Base-by-base conservation (phyloP, 2,113 vertebrate genomes). In the Daphoenositta chrysoptera region DNA sequence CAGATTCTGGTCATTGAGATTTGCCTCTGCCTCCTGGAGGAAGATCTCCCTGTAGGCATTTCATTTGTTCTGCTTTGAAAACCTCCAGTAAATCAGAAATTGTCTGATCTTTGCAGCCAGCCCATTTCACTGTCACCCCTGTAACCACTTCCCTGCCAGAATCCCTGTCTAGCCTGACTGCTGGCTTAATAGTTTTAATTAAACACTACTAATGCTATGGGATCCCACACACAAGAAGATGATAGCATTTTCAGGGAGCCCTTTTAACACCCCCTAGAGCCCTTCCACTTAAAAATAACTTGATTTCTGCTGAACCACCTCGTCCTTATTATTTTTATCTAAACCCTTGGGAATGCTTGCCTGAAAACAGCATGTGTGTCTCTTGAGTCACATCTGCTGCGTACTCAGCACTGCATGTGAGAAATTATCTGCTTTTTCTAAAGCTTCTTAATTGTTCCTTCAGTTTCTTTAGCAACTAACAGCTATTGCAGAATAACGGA, bases 361-460 rank as follows among this genome's bases (percentile, higher is more conserved):
- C 44, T 56, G 35, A 86, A 94, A 96, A 71, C 94, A 89, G 93
- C 60, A 31, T 91, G 90, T 85, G 66, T 95, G n/a, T 95, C 51
- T 90, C 87, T 88, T 77, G 51, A 95, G 63, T 94, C 64, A 80
- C 70, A 92, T 95, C 94, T 96, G 91, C 75, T 66, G 75, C 4
- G 2, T 90, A 69, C 82, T 95, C 75, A 80, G 75, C 90, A 23
- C 89, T 80, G 90, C 51, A 2, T 90, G 69, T 69, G 71, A 95
- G 88, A 90, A 93, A 96, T 93, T 50, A 79, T 33, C 71, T 86
- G 75, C 68, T 90, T 57, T 86, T 83, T 89, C 88, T 96, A 66
- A 86, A 90, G 68, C 47, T 58, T 66, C 50, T 80, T 95, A 94
- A 93, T 93, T 94, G 79, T 95, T 95, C 83, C 63, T 91, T 92